Evolutionary conservation across 92 coral and sea anemone species (phyloP).

Genomic region (Paragorgia papillata): DNA sequence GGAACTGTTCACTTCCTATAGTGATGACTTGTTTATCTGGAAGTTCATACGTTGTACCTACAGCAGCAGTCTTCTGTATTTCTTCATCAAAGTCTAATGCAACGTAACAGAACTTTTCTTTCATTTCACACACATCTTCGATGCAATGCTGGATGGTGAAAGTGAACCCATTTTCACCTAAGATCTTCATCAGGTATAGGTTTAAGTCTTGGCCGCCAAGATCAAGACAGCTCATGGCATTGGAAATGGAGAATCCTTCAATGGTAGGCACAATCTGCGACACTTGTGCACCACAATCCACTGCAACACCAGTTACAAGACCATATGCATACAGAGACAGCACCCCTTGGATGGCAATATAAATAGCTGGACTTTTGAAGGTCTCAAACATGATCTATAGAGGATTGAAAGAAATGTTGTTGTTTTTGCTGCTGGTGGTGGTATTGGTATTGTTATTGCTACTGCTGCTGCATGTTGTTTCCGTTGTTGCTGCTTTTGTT

Average conservation of each 20-base stretch:
- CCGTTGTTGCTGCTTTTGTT: too few species aligned
- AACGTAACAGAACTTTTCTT: constrained; percentile 89
- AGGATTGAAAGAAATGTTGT: neutral
- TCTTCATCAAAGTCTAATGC: constrained; percentile 84
- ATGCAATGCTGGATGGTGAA: constrained; percentile 74
- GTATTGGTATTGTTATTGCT: too few species aligned
- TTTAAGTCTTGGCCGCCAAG: constrained; percentile 83
- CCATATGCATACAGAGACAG: constrained; percentile 92
- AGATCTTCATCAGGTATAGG: constrained; percentile 75
- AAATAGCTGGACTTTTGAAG: constrained; percentile 89
- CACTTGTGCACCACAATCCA: constrained; percentile 91
- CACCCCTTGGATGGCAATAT: constrained; percentile 86
- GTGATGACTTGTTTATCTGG: constrained; percentile 93
- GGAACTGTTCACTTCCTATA: constrained; percentile 85
- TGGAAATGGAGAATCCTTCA: constrained; percentile 82
- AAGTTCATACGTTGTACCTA: constrained; percentile 84
- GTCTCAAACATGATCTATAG: constrained; percentile 90
- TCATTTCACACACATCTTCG: constrained; percentile 84
- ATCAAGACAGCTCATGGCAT: constrained; percentile 77
- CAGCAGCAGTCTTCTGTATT: constrained; percentile 72
- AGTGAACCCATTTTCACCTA: constrained; percentile 79
- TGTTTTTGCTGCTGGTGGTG: too few species aligned
- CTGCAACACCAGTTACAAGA: constrained; percentile 85
- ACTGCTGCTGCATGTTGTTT: too few species aligned
- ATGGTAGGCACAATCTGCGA: constrained; percentile 86